These are phyloP conservation scores for Ptychoptera contaminata DNA, from an alignment of 2,888 invertebrate genomes.

Conservation along the genomic window DNA sequence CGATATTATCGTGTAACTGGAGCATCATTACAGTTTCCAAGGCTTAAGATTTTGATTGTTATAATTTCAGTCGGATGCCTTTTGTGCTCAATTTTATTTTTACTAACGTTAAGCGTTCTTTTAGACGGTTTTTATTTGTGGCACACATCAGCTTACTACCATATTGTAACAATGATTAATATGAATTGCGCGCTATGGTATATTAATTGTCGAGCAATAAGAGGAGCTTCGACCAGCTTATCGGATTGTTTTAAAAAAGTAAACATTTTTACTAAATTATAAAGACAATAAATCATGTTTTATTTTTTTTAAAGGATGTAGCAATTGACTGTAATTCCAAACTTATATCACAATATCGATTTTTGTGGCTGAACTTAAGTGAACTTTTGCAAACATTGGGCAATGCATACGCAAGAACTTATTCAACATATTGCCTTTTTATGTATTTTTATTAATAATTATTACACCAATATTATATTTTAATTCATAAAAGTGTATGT, in stretches of 20 bases:
- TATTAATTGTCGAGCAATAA: conserved; percentile 50
- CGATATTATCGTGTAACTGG: conserved; percentile 41
- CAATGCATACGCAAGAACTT: conserved; percentile 50
- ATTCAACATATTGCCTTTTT: conserved; percentile 48
- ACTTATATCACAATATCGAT: conserved; percentile 43
- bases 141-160: conserved; percentile 40
- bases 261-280: conserved; percentile 8
- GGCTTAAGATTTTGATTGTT: conserved; percentile 41
- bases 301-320: conserved; percentile 34
- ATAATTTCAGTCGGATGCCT: conserved; percentile 46
- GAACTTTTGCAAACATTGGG: conserved; percentile 48
- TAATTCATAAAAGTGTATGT: background rate
- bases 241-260: conserved; percentile 37
- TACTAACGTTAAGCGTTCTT: conserved; percentile 41
- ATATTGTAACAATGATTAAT: conserved; percentile 53
- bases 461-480: background rate
- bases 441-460: conserved; percentile 31
- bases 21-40: conserved; percentile 43
- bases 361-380: conserved; percentile 47
- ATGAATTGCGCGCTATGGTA: conserved; percentile 59
- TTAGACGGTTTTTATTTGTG: conserved; percentile 44
- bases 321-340: conserved; percentile 36
- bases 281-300: background rate
- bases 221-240: conserved; percentile 41
- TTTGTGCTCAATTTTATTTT: conserved; percentile 40